Evolutionary conservation across 1,140 invertebrate species (phyloP).

Genomic region (Copidosoma floridanum): DNA sequence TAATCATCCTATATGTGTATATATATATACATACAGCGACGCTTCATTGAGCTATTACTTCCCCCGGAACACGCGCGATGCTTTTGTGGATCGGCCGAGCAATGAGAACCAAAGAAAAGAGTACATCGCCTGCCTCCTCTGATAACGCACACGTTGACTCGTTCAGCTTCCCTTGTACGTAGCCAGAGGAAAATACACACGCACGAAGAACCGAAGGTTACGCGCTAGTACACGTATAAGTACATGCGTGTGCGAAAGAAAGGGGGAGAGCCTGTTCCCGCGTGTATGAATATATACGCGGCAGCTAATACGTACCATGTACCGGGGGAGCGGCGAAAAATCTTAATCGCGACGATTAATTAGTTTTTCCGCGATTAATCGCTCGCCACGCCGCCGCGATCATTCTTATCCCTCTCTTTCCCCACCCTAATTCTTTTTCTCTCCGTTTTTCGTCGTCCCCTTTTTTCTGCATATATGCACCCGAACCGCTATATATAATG

Average conservation of each 20-base stretch:
- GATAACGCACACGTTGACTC: not conserved
- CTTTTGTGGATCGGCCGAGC: conserved; percentile 1
- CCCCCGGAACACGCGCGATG: too few species aligned
- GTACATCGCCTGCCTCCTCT: not conserved
- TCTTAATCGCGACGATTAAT: conserved; percentile 22
- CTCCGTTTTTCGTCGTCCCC: too few species aligned
- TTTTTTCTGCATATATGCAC: too few species aligned
- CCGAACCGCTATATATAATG: too few species aligned
- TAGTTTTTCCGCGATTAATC: conserved; percentile 19
- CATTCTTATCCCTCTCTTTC: not conserved
- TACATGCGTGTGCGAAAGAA: not conserved
- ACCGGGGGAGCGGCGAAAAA: not conserved
- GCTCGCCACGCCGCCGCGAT: not conserved
- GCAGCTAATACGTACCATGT: too few species aligned
- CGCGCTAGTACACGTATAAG: not conserved
- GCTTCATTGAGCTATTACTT: conserved; percentile 7
- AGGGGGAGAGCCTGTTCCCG: not conserved
- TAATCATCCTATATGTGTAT: too few species aligned
- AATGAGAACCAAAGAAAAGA: not conserved
- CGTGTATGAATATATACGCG: not conserved
- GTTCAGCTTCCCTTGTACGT: not conserved
- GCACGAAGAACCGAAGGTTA: conserved; percentile 2
- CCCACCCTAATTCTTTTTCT: not conserved
- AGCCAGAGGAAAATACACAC: not conserved
- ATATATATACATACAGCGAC: too few species aligned